These are phyloP conservation scores for Arenaria interpres DNA, from an alignment of 2,113 vertebrate genomes.

Conservation along the genomic window DNA sequence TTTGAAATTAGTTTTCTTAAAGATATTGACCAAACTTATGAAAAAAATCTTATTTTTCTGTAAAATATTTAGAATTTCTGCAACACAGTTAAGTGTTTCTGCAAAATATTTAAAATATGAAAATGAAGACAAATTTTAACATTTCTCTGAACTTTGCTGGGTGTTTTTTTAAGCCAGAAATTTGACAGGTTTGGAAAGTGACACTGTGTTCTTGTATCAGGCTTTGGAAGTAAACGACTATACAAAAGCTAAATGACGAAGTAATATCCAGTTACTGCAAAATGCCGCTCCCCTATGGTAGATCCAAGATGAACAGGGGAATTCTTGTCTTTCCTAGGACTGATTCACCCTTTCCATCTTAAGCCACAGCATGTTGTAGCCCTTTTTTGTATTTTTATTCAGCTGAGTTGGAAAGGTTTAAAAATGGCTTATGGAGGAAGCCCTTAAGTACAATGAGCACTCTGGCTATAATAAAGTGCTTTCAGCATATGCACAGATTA, in stretches of 20 bases:
- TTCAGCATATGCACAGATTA: slow-evolving; percentile 17
- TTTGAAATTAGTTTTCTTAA: background rate
- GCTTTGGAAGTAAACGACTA: background rate
- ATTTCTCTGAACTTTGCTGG: background rate
- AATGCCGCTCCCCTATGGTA: background rate
- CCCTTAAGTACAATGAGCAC: background rate
- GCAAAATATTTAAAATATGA: background rate
- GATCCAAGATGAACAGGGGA: background rate
- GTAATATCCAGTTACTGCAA: background rate
- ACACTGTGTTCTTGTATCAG: background rate
- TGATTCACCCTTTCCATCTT: background rate
- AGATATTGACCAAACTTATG: background rate
- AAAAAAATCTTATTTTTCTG: background rate
- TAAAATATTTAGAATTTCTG: background rate
- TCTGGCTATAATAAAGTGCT: background rate
- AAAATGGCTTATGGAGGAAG: background rate
- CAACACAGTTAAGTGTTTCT: background rate
- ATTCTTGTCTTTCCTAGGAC: background rate
- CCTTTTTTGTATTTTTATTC: background rate
- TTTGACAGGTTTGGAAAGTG: background rate
- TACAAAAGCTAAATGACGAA: background rate
- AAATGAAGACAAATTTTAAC: background rate
- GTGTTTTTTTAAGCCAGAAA: background rate
- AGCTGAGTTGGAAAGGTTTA: slow-evolving; percentile 1
- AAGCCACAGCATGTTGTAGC: background rate